These are phyloP conservation scores for Canis aureus DNA, from an alignment of 2,113 vertebrate species.

Conservation along the genomic window DNA sequence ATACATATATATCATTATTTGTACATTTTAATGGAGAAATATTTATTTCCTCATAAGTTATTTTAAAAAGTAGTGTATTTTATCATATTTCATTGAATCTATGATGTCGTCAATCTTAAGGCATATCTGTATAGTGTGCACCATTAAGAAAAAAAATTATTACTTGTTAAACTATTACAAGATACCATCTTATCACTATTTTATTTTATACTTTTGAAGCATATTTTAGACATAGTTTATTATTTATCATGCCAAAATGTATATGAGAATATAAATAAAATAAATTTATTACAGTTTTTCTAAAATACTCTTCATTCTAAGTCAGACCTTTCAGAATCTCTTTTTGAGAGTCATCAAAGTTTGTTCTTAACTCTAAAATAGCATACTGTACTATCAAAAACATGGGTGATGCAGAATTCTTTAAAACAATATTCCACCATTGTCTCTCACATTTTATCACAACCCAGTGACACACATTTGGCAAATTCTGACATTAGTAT, in stretches of 20 bases:
- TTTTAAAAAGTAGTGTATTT: neutral
- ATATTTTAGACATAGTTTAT: neutral
- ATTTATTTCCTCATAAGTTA: neutral
- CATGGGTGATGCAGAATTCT: neutral
- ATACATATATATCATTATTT: neutral
- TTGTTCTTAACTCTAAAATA: neutral
- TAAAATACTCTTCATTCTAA: neutral
- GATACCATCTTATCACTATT: neutral
- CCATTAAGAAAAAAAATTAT: neutral
- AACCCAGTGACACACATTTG: neutral
- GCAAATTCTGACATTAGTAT: neutral
- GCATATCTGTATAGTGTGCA: neutral
- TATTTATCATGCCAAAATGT: neutral
- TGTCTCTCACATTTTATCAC: neutral
- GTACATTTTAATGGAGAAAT: no score
- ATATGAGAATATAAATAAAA: neutral
- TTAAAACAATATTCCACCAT: neutral
- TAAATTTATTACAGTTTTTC: neutral
- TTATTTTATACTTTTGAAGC: neutral
- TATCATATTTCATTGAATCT: neutral
- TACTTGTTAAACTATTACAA: neutral
- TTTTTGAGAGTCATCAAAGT: neutral
- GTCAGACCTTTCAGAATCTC: neutral
- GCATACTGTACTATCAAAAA: neutral
- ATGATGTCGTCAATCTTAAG: neutral